phyloP scores from a whole-genome alignment of 1,140 invertebrate genomes.

The Hylaeus anthracinus region DNA sequence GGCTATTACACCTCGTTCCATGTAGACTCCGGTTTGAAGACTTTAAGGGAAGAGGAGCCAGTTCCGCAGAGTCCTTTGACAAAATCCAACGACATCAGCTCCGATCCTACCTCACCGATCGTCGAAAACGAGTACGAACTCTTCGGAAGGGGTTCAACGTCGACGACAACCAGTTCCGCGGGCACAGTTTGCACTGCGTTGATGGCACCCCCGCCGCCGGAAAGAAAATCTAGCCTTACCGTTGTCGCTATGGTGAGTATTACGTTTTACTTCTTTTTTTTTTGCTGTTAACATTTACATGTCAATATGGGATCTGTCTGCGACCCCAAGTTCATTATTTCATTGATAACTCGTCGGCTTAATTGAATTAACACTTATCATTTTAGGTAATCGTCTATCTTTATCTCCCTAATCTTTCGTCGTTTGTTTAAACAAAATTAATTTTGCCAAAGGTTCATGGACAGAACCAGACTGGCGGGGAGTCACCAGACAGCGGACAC shows the following conservation, averaged over 20 bases:
- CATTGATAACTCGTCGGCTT: no score
- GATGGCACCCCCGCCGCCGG: conserved; percentile 88
- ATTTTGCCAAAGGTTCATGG: conserved; percentile 81
- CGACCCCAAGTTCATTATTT: no score
- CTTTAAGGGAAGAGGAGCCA: conserved; percentile 89
- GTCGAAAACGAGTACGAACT: conserved; percentile 94
- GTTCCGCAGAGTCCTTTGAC: conserved; percentile 71
- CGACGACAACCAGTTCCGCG: conserved; percentile 93
- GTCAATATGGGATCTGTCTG: no score
- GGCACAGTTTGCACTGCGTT: conserved; percentile 93
- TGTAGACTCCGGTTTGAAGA: conserved; percentile 95
- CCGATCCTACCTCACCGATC: conserved; percentile 79
- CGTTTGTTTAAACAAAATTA: background rate
- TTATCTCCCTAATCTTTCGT: no score
- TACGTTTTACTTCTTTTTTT: background rate
- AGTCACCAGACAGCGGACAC: conserved; percentile 89
- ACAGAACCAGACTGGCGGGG: conserved; percentile 83
- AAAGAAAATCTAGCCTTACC: conserved; percentile 85
- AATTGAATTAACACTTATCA: no score
- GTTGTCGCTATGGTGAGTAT: conserved; percentile 77
- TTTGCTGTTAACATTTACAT: no score
- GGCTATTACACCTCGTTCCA: conserved; percentile 99
- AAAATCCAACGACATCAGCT: conserved; percentile 76
- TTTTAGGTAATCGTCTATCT: no score
- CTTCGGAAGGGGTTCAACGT: conserved; percentile 93